Conservation (phyloP, 37 sponge, comb jelly and placozoan genomes). For the Crambe crambe region DNA sequence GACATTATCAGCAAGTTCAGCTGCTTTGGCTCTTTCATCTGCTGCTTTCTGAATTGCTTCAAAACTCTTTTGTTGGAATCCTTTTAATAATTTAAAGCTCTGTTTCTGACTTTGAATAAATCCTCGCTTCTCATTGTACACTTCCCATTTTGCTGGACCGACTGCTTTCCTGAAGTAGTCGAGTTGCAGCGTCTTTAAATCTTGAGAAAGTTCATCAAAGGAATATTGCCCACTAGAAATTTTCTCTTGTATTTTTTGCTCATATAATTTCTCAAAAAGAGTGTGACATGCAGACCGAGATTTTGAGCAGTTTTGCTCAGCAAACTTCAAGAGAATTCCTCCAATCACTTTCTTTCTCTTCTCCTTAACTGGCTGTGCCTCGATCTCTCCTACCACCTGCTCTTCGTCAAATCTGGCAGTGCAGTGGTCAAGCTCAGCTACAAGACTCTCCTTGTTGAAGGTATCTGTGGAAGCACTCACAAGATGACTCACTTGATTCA, state of each 20-base stretch:
- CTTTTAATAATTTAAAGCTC: neutral
- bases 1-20: neutral
- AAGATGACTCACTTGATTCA: constrained; percentile 6
- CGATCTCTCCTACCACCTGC: neutral
- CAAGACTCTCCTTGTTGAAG: neutral
- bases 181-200: no score
- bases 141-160: constrained; percentile 51
- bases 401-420: constrained; percentile 10
- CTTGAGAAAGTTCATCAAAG: no score
- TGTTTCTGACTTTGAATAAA: neutral
- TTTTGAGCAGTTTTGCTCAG: constrained; percentile 5
- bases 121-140: constrained; percentile 10
- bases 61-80: constrained; percentile 11
- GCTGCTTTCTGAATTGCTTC: neutral
- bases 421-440: neutral
- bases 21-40: neutral
- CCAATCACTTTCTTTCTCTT: constrained; percentile 29
- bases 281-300: neutral
- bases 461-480: neutral
- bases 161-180: constrained; percentile 20
- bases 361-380: neutral
- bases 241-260: neutral
- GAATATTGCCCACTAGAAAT: no score
- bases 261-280: constrained; percentile 16
- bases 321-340: constrained; percentile 20